A percentile compares a stretch with the other conserved stretches of the same genome.
Evolutionary conservation across 2,797 vertebrate genomes (phyloP).

Genomic region (Serranus cabrilla): DNA sequence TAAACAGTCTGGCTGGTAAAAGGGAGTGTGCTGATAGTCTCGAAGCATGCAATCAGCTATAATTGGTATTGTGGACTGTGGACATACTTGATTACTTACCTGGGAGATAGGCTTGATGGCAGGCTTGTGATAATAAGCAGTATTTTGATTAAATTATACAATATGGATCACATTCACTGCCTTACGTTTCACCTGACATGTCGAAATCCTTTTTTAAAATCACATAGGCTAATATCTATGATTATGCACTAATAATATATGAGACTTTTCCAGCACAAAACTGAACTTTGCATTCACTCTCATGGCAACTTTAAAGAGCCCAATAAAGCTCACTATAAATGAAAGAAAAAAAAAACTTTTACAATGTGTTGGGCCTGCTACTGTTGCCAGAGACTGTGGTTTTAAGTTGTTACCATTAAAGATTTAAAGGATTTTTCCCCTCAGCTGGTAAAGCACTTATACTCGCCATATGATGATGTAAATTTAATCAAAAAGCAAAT

Average conservation of each 20-base stretch:
- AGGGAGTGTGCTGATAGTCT: constrained; percentile 69
- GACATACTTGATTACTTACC: constrained; percentile 71
- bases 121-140: constrained; percentile 46
- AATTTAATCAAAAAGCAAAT: background rate
- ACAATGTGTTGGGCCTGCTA: constrained; percentile 42
- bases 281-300: constrained; percentile 9
- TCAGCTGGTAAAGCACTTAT: constrained; percentile 19
- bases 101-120: constrained; percentile 61
- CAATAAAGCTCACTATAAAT: constrained; percentile 27
- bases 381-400: constrained; percentile 33
- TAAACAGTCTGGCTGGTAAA: constrained; percentile 81
- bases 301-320: constrained; percentile 25
- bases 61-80: constrained; percentile 79
- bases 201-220: constrained; percentile 9
- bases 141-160: constrained; percentile 37
- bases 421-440: constrained; percentile 10
- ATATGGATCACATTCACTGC: constrained; percentile 26
- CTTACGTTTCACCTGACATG: constrained; percentile 6
- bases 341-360: constrained; percentile 19
- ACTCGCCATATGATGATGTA: background rate
- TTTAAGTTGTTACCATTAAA: constrained; percentile 39
- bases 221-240: no score
- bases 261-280: constrained; percentile 7
- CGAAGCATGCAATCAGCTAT: constrained; percentile 74
- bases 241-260: background rate